Base-by-base conservation (phyloP, 2,888 invertebrate species). In the Agrochola lychnidis region DNA sequence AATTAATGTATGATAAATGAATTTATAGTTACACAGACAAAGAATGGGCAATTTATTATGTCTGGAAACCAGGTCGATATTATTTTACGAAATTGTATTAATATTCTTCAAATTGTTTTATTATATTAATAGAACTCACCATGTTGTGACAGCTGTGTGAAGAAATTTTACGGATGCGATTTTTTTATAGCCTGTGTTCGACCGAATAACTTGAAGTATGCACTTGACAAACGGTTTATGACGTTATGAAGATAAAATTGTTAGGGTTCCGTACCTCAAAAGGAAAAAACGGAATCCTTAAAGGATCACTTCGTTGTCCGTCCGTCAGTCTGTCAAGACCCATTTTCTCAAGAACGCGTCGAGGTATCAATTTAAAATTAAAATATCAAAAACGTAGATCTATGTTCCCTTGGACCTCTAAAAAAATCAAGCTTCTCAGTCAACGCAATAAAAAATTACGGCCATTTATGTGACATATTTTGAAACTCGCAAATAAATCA, bases 1-100 rank as follows among this genome's bases (percentile, higher is more conserved):
- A 88, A 88, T 87, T 84, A 78, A 88, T 78, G 80, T 77, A 85
- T 87, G 80, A 89, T 89, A 83, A 83, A 88, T 88, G 80, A 86
- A 85, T 86, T 83, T 83, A 83, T 83, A 77, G 76, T 82, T 80
- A 48, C 48, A 74, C 86, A 78, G 78, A 77, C 84, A 87, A 82
- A 81, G 89, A 89, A 83, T 87, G 81, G 76, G 73, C 75, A 75
- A 84, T 89, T 84, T 81, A 80, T 83, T 75, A 87, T 57, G 76
- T 75, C 63, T 76, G 70, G 81, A 73, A 86, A 87, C 68, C 80
- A 81, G 87, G 84, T 81, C 80, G 81, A 78, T 71, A 78, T 82
- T 77, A 76, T 84, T 83, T 73, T 76, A 79, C 62, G 73, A 77
- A 75, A 81, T 73, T 69, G 59, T 78, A 74, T 84, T 82, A 82